phyloP scores from a whole-genome alignment of 30 jellyfish, hydroid and myxozoan species.

The Aurelia aurita region DNA sequence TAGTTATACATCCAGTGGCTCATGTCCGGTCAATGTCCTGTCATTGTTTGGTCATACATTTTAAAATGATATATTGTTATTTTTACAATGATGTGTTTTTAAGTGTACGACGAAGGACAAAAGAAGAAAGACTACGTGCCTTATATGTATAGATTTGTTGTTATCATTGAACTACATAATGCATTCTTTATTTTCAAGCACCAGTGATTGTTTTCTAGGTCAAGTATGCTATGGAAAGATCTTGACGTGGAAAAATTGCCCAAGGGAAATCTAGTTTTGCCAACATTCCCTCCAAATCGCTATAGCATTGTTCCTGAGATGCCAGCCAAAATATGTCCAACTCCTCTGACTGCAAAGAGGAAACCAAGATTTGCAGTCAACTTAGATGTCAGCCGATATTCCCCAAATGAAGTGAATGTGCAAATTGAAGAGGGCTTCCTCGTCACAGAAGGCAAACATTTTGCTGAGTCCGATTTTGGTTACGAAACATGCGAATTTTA shows the following conservation, averaged over 20 bases:
- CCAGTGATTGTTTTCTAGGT: constrained; percentile 14
- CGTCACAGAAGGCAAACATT: constrained; percentile 84
- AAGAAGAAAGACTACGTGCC: no score
- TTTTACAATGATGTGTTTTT: no score
- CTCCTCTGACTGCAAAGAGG: constrained; percentile 42
- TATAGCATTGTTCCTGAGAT: constrained; percentile 64
- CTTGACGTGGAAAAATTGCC: constrained; percentile 55
- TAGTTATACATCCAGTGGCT: no score
- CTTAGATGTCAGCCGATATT: constrained; percentile 87
- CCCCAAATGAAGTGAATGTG: constrained; percentile 83
- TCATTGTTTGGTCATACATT: no score
- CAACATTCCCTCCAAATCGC: constrained; percentile 71
- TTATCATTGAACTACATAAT: no score
- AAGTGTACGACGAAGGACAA: no score
- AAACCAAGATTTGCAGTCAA: constrained; percentile 73
- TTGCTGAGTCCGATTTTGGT: constrained; percentile 87
- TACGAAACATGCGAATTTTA: constrained; percentile 86
- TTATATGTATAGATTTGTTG: no score
- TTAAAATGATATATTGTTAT: no score
- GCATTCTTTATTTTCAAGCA: not conserved
- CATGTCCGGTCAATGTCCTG: no score
- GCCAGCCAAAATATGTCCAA: constrained; percentile 42
- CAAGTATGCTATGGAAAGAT: constrained; percentile 79
- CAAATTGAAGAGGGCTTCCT: constrained; percentile 71
- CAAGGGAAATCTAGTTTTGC: constrained; percentile 50